Conservation (phyloP, 2,113 vertebrate species). For the Hepsetus odoe region DNA sequence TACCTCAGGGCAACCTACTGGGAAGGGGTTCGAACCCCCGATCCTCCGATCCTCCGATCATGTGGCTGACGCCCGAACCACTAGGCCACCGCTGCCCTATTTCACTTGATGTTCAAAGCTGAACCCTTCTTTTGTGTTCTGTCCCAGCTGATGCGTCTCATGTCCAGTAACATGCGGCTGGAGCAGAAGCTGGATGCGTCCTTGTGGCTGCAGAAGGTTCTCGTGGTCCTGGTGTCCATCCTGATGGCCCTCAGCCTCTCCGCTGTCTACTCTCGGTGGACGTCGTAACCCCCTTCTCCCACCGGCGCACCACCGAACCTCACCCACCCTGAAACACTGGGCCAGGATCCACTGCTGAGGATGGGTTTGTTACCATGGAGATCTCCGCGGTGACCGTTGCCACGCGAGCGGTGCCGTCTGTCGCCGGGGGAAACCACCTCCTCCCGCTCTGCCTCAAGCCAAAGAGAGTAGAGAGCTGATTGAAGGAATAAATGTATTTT, state of each 20-base stretch:
- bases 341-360: slow-evolving; percentile 33
- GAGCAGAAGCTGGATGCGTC: slow-evolving; percentile 87
- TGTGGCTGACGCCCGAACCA: too few species aligned
- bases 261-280: slow-evolving; percentile 73
- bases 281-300: slow-evolving; percentile 10
- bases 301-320: not conserved
- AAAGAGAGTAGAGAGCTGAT: not conserved
- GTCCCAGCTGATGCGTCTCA: slow-evolving; percentile 82
- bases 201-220: slow-evolving; percentile 90
- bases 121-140: not conserved
- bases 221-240: slow-evolving; percentile 78
- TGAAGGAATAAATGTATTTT: slow-evolving; percentile 38
- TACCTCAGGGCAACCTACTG: too few species aligned
- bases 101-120: not conserved
- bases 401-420: not conserved
- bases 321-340: not conserved
- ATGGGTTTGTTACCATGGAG: not conserved
- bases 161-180: slow-evolving; percentile 80
- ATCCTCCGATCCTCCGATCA: too few species aligned
- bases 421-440: not conserved
- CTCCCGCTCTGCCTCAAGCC: not conserved
- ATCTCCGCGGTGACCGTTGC: not conserved
- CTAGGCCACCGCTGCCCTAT: too few species aligned
- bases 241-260: slow-evolving; percentile 79
- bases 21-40: too few species aligned